Conservation (phyloP, 2,888 invertebrate genomes). For the Timema cristinae region DNA sequence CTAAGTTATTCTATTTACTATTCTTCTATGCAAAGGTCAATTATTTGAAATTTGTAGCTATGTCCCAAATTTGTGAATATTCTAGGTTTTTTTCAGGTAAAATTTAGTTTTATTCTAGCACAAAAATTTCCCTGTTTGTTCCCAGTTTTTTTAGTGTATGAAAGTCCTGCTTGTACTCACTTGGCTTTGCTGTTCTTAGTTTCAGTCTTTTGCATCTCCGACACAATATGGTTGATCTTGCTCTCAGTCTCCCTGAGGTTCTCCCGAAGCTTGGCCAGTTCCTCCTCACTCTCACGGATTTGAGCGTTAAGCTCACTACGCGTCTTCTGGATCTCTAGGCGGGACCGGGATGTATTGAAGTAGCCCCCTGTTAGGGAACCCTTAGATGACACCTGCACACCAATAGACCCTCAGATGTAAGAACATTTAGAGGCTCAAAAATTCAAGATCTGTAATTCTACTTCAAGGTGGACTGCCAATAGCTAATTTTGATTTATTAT, state of each 20-base stretch:
- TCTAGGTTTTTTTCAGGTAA: too few species aligned
- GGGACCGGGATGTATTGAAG: slow-evolving; percentile 91
- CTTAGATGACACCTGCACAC: slow-evolving; percentile 75
- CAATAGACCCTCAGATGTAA: too few species aligned
- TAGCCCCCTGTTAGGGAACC: slow-evolving; percentile 99
- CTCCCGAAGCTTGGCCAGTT: slow-evolving; percentile 67
- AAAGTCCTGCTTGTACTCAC: slow-evolving; percentile 43
- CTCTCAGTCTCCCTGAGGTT: slow-evolving; percentile 77
- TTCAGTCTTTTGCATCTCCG: slow-evolving; percentile 96
- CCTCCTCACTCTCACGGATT: slow-evolving; percentile 71
- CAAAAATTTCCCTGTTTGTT: too few species aligned
- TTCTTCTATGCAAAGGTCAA: too few species aligned
- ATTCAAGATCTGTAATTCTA: background rate
- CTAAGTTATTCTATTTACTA: too few species aligned
- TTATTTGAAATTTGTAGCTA: too few species aligned
- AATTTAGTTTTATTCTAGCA: too few species aligned
- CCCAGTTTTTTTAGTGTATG: too few species aligned
- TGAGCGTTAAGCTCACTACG: slow-evolving; percentile 79
- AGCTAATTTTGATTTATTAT: too few species aligned
- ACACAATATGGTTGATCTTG: slow-evolving; percentile 77
- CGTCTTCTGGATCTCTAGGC: slow-evolving; percentile 91
- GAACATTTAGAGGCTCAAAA: too few species aligned
- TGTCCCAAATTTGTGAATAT: too few species aligned
- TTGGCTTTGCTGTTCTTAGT: slow-evolving; percentile 97
- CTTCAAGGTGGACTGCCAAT: too few species aligned